Conservation (phyloP, 2,113 vertebrate species). For the Pitta sordida region DNA sequence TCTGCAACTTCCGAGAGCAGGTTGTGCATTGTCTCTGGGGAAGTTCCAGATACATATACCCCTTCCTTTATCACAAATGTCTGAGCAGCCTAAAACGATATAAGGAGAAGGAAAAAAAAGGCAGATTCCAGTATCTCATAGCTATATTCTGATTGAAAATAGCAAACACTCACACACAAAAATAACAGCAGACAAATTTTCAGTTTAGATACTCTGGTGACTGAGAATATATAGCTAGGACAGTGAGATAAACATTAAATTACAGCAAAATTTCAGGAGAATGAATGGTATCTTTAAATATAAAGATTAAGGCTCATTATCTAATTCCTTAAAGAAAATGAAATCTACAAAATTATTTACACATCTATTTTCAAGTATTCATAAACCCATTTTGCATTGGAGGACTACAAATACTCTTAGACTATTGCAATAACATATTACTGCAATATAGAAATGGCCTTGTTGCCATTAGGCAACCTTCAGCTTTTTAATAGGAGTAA, state of each 20-base stretch:
- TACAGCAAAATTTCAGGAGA: not conserved
- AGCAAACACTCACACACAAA: not conserved
- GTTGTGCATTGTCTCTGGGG: constrained; percentile 87
- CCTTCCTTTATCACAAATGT: constrained; percentile 86
- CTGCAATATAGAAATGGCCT: not conserved
- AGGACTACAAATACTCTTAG: not conserved
- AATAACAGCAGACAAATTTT: not conserved
- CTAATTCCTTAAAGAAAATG: not conserved
- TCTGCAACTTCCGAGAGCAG: constrained; percentile 87
- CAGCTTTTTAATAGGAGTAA: not conserved
- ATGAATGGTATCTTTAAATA: not conserved
- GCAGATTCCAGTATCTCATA: not conserved
- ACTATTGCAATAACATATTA: not conserved
- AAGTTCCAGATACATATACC: constrained; percentile 88
- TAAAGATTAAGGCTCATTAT: not conserved
- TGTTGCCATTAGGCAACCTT: not conserved
- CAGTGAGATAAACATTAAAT: not conserved
- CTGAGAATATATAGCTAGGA: not conserved
- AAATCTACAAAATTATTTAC: not conserved
- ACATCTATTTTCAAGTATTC: not conserved
- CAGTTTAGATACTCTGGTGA: not conserved
- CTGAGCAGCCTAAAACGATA: constrained; percentile 72
- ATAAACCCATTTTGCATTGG: not conserved
- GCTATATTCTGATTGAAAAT: not conserved
- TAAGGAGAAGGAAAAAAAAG: not conserved